These are phyloP conservation scores for Ptilorrhoa leucosticta DNA, from an alignment of 2,113 vertebrate species.

Conservation along the genomic window DNA sequence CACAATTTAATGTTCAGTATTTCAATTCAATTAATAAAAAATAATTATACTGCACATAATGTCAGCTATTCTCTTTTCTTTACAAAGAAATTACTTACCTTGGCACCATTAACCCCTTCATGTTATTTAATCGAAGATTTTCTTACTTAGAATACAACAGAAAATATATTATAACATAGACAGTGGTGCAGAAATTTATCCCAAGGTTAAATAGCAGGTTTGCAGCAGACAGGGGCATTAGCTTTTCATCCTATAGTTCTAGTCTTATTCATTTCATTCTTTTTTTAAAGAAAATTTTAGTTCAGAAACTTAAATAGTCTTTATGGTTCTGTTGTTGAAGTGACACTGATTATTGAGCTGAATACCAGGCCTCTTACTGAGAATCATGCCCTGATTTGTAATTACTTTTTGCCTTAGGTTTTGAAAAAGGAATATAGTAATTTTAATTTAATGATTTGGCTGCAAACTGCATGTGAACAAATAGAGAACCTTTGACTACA, in stretches of 20 bases:
- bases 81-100: neutral
- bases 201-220: neutral
- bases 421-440: neutral
- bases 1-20: neutral
- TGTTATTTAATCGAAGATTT: neutral
- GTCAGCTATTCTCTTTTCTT: neutral
- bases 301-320: neutral
- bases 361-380: neutral
- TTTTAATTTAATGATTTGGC: conserved; percentile 36
- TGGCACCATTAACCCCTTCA: neutral
- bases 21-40: neutral
- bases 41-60: neutral
- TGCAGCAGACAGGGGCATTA: neutral
- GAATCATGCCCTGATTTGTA: neutral
- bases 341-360: neutral
- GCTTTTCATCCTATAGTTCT: neutral
- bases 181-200: neutral
- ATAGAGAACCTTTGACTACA: neutral
- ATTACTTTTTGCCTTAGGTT: neutral
- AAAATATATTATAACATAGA: neutral
- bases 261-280: neutral
- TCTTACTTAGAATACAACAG: neutral
- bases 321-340: neutral
- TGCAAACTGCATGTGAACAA: neutral
- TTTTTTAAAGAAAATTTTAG: neutral